A percentile compares a stretch with the other conserved stretches of the same genome.
Conservation (phyloP, 1,140 invertebrate genomes). For the Caenorhabditis remanei region DNA sequence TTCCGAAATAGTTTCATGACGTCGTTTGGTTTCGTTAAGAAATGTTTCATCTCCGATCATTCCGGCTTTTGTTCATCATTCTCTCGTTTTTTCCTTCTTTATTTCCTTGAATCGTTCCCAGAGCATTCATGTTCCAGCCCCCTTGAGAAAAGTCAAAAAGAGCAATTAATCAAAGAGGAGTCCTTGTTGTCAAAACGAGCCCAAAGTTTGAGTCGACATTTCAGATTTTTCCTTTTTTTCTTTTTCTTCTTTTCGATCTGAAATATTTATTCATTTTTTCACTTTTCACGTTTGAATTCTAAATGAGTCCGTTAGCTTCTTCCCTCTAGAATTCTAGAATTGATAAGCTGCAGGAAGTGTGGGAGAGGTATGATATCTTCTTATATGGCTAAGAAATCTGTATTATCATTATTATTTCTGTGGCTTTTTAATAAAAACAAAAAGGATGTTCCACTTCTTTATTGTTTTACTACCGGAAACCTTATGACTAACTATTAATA, state of each 20-base stretch:
- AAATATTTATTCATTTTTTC: too few relatives aligned
- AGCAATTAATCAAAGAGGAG: conserved; percentile 46
- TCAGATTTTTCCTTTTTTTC: background rate
- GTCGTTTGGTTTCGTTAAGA: background rate
- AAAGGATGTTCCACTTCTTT: background rate
- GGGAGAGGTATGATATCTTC: background rate
- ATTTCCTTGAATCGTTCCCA: background rate
- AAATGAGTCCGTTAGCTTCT: background rate
- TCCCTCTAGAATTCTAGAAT: background rate
- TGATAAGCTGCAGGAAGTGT: background rate
- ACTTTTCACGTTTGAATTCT: background rate
- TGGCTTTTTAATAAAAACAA: background rate
- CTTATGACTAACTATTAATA: background rate
- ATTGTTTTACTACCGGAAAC: background rate
- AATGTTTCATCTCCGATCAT: conserved; percentile 30
- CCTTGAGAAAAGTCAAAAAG: background rate
- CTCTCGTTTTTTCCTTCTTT: background rate
- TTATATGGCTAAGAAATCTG: too few relatives aligned
- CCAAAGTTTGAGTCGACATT: conserved; percentile 40
- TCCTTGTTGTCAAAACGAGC: conserved; percentile 40
- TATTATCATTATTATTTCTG: background rate
- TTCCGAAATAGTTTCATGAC: conserved; percentile 10
- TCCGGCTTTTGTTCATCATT: background rate
- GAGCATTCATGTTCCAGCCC: too few relatives aligned
- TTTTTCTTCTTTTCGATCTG: background rate